Base-by-base conservation (phyloP, 2,113 vertebrate species). In the Festucalex cinctus region DNA sequence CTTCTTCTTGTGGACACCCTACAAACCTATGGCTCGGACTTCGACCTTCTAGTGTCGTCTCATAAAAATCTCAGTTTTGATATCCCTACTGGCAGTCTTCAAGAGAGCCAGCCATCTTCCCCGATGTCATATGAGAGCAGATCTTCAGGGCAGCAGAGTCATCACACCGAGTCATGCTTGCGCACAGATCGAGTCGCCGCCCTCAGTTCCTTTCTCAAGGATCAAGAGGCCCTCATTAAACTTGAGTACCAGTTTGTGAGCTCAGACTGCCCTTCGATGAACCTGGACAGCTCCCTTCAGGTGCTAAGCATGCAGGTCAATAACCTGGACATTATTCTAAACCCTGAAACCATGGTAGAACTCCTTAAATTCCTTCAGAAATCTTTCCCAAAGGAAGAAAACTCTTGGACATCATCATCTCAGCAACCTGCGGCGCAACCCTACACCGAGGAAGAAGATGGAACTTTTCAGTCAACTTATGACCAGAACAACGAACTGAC, bases 161-260 rank as follows among this genome's bases (percentile, higher is more conserved):
- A 77, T 36, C 63, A 68, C 9, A 67, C 59, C 1, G 77, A 84
- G 41, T 67, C 65, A 5, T 63, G 68, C 22, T 13, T 83, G 20
- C 60, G 74, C 41, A 69, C 77, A 12, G 88, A 90, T 37, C 80
- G 65, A 49, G 28, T 74, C 5, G 86, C 86, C 22, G 77, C 89
- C 13, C 48, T 86, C 20, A 85, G 74, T 39, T 88, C 83, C 9
- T 82, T 89, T 57, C 74, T 91, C 61, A 94, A 91, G 80, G 92
- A 95, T 66, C 92, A 97, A 12, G 96, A 99, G 66, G 95, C 94
- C 36, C 92, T 99, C 28, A 99, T 99, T 78, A 97, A 94, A 62
- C 37, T 99, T 20, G 96, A 98, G 68, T 98, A 98, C 82, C 97
- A 99, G 74, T 99, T 98, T 93, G 95, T 98, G 72, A 98, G 95